These are phyloP conservation scores for Pandemis heparana DNA, from an alignment of 2,888 invertebrate species.

Conservation along the genomic window DNA sequence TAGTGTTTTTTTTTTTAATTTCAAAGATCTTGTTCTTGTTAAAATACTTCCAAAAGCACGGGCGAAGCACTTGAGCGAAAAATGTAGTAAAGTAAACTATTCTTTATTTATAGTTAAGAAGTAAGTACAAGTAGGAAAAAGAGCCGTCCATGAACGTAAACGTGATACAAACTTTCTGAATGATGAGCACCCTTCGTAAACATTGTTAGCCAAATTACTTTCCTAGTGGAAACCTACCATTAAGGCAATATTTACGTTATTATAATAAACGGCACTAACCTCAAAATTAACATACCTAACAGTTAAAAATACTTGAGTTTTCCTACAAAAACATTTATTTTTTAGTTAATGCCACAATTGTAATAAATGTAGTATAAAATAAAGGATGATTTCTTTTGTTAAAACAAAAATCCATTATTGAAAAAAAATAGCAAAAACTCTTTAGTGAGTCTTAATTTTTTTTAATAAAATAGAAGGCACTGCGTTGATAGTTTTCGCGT, in stretches of 20 bases:
- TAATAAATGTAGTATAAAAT: too few species aligned
- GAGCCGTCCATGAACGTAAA: not conserved
- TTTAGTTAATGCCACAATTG: too few species aligned
- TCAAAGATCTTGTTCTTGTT: not conserved
- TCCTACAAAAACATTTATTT: not conserved
- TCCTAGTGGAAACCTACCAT: not conserved
- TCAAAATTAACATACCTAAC: not conserved
- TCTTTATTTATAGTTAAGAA: not conserved
- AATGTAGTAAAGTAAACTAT: not conserved
- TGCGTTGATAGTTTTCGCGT: too few species aligned
- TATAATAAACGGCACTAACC: not conserved
- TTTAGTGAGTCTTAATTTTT: not conserved
- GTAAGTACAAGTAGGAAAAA: not conserved
- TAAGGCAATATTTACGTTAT: conserved; percentile 5
- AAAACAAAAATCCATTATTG: too few species aligned
- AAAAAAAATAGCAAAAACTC: not conserved
- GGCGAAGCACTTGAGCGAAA: not conserved
- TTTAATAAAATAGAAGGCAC: not conserved
- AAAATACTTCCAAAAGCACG: not conserved
- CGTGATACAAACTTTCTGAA: conserved; percentile 4
- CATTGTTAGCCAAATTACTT: conserved; percentile 33
- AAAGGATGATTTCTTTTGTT: too few species aligned
- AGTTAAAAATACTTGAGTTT: not conserved
- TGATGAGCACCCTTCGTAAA: conserved; percentile 9
- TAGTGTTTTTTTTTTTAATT: not conserved